Evolutionary conservation across 2,797 vertebrate species (phyloP).

Genomic region (Dryobates pubescens): DNA sequence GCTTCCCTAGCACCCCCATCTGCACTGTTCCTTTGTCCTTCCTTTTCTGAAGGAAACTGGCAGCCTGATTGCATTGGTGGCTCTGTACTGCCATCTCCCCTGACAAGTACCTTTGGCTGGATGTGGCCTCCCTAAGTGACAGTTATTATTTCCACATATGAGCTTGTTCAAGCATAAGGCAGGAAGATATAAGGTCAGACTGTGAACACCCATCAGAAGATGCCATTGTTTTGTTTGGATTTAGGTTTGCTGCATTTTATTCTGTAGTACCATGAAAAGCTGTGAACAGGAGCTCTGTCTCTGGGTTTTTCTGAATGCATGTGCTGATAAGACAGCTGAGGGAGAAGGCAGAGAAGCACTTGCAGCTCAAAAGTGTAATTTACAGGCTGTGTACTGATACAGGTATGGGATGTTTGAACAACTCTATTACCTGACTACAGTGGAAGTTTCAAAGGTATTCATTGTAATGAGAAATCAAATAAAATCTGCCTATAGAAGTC

Average conservation of each 20-base stretch:
- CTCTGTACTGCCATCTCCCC: neutral
- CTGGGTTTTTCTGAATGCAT: neutral
- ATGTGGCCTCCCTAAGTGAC: neutral
- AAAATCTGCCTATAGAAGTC: neutral
- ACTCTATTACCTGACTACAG: neutral
- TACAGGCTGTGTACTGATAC: neutral
- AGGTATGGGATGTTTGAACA: neutral
- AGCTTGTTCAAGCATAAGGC: neutral
- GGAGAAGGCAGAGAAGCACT: neutral
- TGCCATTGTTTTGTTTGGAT: neutral
- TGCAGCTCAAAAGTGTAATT: neutral
- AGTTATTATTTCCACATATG: neutral
- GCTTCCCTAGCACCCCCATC: no score
- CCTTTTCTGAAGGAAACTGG: neutral
- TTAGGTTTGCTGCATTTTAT: neutral
- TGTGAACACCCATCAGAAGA: neutral
- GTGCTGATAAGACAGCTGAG: neutral
- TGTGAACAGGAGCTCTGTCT: neutral
- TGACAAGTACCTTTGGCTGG: neutral
- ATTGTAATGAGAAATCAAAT: neutral
- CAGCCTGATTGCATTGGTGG: fast-evolving
- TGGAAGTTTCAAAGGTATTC: neutral
- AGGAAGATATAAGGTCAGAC: neutral
- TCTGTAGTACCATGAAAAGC: neutral
- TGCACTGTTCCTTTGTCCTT: fast-evolving